Base-by-base conservation (phyloP, 2,113 vertebrate species). In the Sylvietta virens region DNA sequence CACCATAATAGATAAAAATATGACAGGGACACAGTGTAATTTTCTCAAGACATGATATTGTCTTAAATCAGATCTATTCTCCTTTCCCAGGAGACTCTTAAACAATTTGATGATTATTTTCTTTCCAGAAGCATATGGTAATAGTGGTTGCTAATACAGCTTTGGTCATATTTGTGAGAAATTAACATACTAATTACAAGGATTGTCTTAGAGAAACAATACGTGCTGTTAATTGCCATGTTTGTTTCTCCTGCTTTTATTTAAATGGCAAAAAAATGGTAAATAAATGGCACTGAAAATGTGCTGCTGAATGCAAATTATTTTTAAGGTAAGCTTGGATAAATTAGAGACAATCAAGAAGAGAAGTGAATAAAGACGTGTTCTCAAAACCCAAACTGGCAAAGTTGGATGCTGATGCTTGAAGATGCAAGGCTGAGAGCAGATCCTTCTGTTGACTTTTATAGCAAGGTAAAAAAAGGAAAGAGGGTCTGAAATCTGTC, bases 161-260 rank as follows among this genome's bases (percentile, higher is more conserved):
- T 92, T 93, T 84, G 91, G 85, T 97, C 91, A 94, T 96, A 96
- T 96, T 92, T 94, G 86, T 85, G 66, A 62, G 83, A 84, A 95
- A 96, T 97, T 97, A 96, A 81, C 48, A 57, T 94, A 89, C 62
- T 97, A 96, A 97, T 96, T 97, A 89, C 72, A 97, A 97, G 62
- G 92, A 94, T 47, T 95, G 79, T 97, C 87, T 90, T 89, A 73
- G 69, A 91, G n/a, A 96, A 97, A 96, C 40, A 96, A 76, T 87
- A 82, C 33, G 18, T 72, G 72, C 33, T 88, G 60, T 88, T 97
- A 91, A 95, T 95, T 96, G 90, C 69, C 74, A 86, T 2, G 28
- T 42, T 61, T 93, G 42, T 91, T 97, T 96, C 82, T 77, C 78
- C 60, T 58, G 23, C 15, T 96, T 95, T 92, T 62, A 92, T 65